Conservation (phyloP, 2,113 vertebrate genomes). For the Mola mola region DNA sequence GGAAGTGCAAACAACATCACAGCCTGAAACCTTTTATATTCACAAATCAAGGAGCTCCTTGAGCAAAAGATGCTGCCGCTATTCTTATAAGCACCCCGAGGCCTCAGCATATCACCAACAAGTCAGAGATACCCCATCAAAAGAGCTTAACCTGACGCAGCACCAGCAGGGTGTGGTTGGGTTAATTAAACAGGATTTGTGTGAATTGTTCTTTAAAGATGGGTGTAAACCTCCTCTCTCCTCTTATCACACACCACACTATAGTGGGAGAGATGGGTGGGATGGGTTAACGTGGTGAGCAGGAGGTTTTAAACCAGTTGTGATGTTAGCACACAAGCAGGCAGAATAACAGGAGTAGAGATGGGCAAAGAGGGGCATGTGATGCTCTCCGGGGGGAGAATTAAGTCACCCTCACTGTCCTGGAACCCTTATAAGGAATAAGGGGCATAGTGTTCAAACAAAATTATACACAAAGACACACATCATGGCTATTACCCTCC, state of each 20-base stretch:
- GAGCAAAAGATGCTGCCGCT: constrained; percentile 13
- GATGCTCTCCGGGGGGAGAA: constrained; percentile 73
- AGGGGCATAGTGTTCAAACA: constrained; percentile 49
- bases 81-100: constrained; percentile 4
- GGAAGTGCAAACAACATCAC: neutral
- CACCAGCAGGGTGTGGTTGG: no score
- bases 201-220: constrained; percentile 6
- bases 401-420: constrained; percentile 75
- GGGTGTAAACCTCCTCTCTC: neutral
- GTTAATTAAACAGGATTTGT: no score
- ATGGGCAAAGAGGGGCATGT: constrained; percentile 62
- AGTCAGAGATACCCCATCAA: constrained; percentile 6
- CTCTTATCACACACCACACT: no score
- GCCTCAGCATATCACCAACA: neutral
- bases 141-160: neutral
- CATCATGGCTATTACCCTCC: constrained; percentile 25
- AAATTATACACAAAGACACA: constrained; percentile 32
- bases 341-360: constrained; percentile 43
- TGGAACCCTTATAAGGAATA: constrained; percentile 79
- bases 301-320: constrained; percentile 65
- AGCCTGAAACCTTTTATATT: neutral
- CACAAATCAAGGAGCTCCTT: constrained; percentile 1
- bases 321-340: constrained; percentile 80
- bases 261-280: constrained; percentile 1
- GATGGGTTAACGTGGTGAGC: constrained; percentile 21